Conservation (phyloP, 2,113 vertebrate genomes). For the Campylorhamphus procurvoides region DNA sequence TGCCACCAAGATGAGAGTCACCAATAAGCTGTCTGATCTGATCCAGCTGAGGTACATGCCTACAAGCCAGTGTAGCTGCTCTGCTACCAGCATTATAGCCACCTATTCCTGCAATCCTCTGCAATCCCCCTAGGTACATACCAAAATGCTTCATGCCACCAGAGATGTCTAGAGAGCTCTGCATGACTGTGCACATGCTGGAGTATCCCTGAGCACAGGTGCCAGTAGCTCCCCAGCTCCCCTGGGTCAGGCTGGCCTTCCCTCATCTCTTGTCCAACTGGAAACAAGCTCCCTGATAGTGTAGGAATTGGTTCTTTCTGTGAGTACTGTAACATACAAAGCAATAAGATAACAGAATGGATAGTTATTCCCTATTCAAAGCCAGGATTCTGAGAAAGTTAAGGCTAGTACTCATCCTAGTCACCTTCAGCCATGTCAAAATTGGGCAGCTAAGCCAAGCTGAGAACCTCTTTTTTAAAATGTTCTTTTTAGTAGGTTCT, state of each 20-base stretch:
- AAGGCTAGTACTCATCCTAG: background rate
- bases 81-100: background rate
- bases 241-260: background rate
- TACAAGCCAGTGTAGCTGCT: background rate
- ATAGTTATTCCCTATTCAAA: background rate
- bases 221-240: background rate
- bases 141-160: background rate
- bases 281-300: background rate
- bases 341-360: background rate
- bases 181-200: too few relatives aligned
- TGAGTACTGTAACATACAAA: background rate
- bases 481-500: background rate
- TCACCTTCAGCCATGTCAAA: background rate
- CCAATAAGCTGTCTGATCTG: background rate
- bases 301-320: background rate
- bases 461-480: background rate
- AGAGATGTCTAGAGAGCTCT: background rate
- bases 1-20: background rate
- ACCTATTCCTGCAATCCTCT: background rate
- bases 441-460: background rate
- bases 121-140: rapidly evolving
- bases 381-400: background rate
- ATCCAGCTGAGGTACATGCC: background rate
- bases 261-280: background rate
- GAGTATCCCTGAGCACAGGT: background rate